Evolutionary conservation across 1,140 invertebrate genomes (phyloP).

Genomic region (Hylaeus anthracinus): DNA sequence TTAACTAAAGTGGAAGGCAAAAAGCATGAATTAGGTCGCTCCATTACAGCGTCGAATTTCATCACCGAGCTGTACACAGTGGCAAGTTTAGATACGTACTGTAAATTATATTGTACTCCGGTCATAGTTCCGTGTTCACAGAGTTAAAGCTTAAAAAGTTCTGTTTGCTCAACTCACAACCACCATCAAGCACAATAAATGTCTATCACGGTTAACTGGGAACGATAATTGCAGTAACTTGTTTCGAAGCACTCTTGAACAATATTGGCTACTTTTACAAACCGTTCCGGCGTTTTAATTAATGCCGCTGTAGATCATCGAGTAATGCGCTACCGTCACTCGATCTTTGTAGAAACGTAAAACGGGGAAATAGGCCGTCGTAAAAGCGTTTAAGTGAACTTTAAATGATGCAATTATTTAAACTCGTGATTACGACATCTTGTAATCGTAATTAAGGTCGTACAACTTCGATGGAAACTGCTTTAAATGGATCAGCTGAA

Average conservation of each 20-base stretch:
- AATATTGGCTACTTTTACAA: constrained; percentile 14
- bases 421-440: neutral
- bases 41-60: constrained; percentile 2
- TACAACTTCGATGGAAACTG: too few relatives aligned
- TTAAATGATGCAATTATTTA: neutral
- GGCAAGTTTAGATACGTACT: constrained; percentile 10
- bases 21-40: constrained; percentile 27
- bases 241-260: neutral
- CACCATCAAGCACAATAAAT: neutral
- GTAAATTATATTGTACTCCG: constrained; percentile 9
- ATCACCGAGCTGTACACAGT: neutral
- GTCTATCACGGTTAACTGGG: constrained; percentile 5
- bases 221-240: constrained; percentile 21
- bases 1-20: neutral
- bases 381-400: neutral
- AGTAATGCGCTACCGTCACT: neutral
- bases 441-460: neutral
- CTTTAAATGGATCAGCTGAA: too few relatives aligned
- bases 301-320: neutral
- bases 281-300: neutral
- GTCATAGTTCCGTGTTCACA: neutral
- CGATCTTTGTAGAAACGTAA: neutral
- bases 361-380: neutral
- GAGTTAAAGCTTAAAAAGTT: neutral
- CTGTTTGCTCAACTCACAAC: neutral